Conservation (phyloP, 2,888 invertebrate genomes). For the Ophion slaviceki region DNA sequence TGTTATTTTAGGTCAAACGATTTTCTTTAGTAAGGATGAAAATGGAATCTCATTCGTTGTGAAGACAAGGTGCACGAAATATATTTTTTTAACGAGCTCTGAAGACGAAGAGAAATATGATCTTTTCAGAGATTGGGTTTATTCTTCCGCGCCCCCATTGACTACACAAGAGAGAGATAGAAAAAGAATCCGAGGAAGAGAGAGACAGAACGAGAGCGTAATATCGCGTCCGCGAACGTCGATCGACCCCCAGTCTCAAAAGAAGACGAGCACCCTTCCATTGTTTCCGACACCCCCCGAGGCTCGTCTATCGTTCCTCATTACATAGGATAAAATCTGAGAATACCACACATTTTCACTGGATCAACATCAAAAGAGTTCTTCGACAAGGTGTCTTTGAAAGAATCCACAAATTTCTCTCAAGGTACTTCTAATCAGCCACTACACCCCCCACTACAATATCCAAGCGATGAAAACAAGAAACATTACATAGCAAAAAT, state of each 20-base stretch:
- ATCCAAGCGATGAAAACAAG: no score
- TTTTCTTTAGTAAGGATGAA: conserved; percentile 33
- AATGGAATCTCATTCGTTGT: neutral
- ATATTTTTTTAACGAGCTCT: conserved; percentile 54
- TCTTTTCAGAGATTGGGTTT: conserved; percentile 39
- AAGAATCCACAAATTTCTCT: neutral
- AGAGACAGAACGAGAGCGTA: neutral
- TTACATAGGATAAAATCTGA: neutral
- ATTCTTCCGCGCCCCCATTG: neutral
- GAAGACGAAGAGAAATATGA: conserved; percentile 41
- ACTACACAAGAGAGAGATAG: neutral
- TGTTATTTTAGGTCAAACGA: conserved; percentile 35
- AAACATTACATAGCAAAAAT: no score
- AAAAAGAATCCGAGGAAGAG: neutral
- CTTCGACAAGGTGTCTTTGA: neutral
- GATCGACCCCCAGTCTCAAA: conserved; percentile 20
- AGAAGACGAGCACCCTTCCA: conserved; percentile 19
- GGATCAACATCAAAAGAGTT: neutral
- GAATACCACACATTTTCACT: neutral
- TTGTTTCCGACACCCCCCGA: conserved; percentile 37
- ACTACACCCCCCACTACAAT: no score
- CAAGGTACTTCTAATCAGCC: neutral
- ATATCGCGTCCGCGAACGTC: conserved; percentile 2
- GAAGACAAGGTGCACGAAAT: conserved; percentile 9
- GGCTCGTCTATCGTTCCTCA: conserved; percentile 20